phyloP scores from a whole-genome alignment of 2,797 vertebrate genomes.

The Apogon talboti region DNA sequence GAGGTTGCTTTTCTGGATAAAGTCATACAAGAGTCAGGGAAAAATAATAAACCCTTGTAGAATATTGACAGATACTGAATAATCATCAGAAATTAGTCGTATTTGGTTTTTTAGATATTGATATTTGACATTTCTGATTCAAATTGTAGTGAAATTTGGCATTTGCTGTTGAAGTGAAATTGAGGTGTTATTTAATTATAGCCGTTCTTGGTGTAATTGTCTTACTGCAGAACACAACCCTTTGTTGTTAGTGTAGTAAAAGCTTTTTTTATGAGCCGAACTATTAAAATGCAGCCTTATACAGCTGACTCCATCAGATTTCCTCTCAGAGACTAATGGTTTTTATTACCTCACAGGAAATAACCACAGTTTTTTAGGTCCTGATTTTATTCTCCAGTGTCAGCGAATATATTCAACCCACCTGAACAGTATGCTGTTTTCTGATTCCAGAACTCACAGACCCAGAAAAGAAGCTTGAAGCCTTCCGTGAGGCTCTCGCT shows the following conservation, averaged over 20 bases:
- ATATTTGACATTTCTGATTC: too few species aligned
- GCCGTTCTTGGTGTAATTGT: conserved; percentile 1
- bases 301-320: conserved; percentile 2
- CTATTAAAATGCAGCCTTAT: not conserved
- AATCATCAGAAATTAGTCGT: too few species aligned
- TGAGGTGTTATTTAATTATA: conserved; percentile 5
- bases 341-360: conserved; percentile 46
- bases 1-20: not conserved
- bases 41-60: not conserved
- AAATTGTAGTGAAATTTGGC: not conserved
- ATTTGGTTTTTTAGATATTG: too few species aligned
- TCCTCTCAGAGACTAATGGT: conserved; percentile 40
- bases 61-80: too few species aligned
- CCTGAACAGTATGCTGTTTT: conserved; percentile 40
- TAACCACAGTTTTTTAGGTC: conserved; percentile 19
- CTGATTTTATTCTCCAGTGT: conserved; percentile 28
- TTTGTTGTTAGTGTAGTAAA: conserved; percentile 13
- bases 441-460: conserved; percentile 88
- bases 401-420: conserved; percentile 12
- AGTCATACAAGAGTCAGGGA: not conserved
- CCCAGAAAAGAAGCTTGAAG: conserved; percentile 93
- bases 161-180: not conserved
- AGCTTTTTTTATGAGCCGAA: conserved; percentile 23
- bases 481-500: conserved; percentile 91
- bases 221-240: not conserved